Evolutionary conservation across 2,113 vertebrate genomes (phyloP), one percentile per base, ranked within the genome.

Genomic region (Gymnogyps californianus): DNA sequence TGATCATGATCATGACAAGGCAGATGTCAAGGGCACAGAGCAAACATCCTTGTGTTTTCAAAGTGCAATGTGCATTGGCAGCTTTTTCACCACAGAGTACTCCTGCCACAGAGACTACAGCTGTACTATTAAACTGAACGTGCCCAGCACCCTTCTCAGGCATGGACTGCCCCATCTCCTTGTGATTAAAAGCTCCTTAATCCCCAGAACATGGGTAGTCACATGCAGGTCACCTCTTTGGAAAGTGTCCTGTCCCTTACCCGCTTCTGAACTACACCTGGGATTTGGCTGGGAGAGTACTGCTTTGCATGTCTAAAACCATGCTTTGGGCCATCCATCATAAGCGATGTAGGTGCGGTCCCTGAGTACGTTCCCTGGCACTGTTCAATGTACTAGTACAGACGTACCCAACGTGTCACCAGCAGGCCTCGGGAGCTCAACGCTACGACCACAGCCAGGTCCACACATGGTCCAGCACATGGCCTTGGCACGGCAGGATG

Each of bases 361-460:
- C 38, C 59, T 54, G n/a, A 19, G 20, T 19, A 14, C 0, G 0
- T 79, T 65, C 55, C 15, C 51, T 65, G 76, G 28, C 59, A n/a
- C 65, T 25, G 17, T 19, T 77, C 40, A 26, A 2, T 32, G 71
- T 32, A 4, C 21, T 36, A 26, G 52, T 55, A 66, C 16, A 52
- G 74, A 42, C 2, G 7, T 59, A 61, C 65, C 70, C 76, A 40
- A 3, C 5, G 22, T 74, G 44, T 29, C 55, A 49, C 32, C 21
- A 31, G 46, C 31, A 38, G 44, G 17, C 71, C 59, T 69, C 0
- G 0, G 54, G 42, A 69, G 28, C 49, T 44, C 61, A 65, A 1
- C 7, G 4, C 7, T 59, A 17, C 2, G 0, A 38, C 25, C 59
- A 83, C 34, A 69, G 49, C 34, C 85, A 64, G 31, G 38, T 36